Percentiles rank a stretch among this genome's conserved stretches.
Conservation (phyloP, 2,888 invertebrate species). For the Eupithecia dodoneata region DNA sequence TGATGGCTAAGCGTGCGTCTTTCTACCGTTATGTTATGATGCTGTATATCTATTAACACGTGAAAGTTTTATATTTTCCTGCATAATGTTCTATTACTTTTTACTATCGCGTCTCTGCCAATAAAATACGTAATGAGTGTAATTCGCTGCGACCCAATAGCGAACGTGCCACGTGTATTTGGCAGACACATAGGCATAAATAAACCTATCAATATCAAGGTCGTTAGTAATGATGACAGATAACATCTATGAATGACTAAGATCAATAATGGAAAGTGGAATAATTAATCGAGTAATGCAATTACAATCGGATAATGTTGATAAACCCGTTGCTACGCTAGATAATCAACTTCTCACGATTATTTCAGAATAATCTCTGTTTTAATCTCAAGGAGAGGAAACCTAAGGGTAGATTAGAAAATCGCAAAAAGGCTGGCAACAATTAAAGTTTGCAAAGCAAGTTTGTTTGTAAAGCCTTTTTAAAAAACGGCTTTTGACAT, state of each 20-base stretch:
- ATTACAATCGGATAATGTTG: conserved; percentile 1
- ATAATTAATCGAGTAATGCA: conserved; percentile 5
- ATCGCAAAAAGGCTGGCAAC: background rate
- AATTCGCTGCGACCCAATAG: conserved; percentile 29
- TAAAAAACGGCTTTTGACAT: background rate
- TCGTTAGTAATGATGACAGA: conserved; percentile 19
- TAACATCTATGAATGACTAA: background rate
- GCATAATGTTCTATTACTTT: background rate
- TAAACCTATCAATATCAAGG: conserved; percentile 25
- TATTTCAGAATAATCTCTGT: background rate
- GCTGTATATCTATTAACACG: background rate
- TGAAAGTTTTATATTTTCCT: conserved; percentile 14
- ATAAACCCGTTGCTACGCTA: conserved; percentile 12
- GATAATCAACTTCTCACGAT: conserved; percentile 6
- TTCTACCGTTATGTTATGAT: background rate
- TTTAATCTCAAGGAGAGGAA: background rate
- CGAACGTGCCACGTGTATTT: conserved; percentile 35
- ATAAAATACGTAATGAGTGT: conserved; percentile 21
- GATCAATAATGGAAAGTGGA: conserved; percentile 30
- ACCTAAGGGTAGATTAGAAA: background rate
- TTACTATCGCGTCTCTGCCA: conserved; percentile 24
- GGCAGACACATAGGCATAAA: conserved; percentile 21
- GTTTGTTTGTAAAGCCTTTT: background rate
- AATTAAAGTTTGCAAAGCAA: background rate
- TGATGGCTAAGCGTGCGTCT: background rate